These are phyloP conservation scores for Micrasema minimum DNA, from an alignment of 1,140 invertebrate genomes.

Conservation along the genomic window DNA sequence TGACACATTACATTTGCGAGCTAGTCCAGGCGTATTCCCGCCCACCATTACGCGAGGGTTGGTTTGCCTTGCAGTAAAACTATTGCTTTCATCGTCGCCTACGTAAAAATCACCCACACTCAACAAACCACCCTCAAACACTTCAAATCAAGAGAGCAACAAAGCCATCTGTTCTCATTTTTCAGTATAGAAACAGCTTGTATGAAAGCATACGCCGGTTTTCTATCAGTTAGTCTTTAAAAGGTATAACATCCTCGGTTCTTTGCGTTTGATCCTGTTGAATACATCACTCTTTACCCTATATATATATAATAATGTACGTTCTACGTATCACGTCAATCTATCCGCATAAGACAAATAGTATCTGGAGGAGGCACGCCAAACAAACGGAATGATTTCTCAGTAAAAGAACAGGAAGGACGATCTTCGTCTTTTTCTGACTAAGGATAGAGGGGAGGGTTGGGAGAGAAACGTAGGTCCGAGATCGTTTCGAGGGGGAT, in stretches of 20 bases:
- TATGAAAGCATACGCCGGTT: neutral
- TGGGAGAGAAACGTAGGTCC: conserved; percentile 20
- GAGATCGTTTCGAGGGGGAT: conserved; percentile 22
- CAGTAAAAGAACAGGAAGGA: conserved; percentile 13
- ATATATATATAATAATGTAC: no score
- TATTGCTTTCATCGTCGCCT: conserved; percentile 46
- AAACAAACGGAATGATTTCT: conserved; percentile 53
- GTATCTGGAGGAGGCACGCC: conserved; percentile 53
- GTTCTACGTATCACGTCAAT: conserved; percentile 51
- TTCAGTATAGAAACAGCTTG: no score
- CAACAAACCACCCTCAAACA: conserved; percentile 8
- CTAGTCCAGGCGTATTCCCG: conserved; percentile 2
- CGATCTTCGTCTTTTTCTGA: conserved; percentile 32
- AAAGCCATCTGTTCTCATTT: neutral
- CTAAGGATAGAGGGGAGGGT: conserved; percentile 8
- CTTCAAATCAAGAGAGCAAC: neutral
- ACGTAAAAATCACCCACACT: conserved; percentile 12
- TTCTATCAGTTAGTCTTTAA: neutral
- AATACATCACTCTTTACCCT: conserved; percentile 51
- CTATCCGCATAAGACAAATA: conserved; percentile 55
- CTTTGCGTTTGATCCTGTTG: neutral
- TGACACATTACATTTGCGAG: conserved; percentile 43
- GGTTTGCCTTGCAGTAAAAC: conserved; percentile 43
- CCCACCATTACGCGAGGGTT: conserved; percentile 17
- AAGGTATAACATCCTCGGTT: neutral